Evolutionary conservation across 2,113 vertebrate species (phyloP), one percentile per base, ranked within the genome.

Genomic region (Tiliqua scincoides): DNA sequence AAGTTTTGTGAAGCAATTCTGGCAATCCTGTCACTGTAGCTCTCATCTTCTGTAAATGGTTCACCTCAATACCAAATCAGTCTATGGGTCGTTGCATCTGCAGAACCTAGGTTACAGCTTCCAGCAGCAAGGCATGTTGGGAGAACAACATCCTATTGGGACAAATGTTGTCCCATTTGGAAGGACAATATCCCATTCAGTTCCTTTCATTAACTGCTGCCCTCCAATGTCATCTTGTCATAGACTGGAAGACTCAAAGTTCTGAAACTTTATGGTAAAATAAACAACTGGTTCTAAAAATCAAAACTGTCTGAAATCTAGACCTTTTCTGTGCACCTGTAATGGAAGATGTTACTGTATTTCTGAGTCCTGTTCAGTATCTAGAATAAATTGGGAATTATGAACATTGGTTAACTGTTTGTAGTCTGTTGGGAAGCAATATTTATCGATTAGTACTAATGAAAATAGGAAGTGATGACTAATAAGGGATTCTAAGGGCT

Each of bases 291-390:
- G 57, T 52, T 27, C 59, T 82, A 76, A 70, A 85, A 88, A 84
- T 1, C 74, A 43, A 21, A 8, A 23, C 14, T 23, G 54, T 12
- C 27, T 32, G 17, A 79, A 91, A 88, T 73, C 27, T 61, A 43
- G 3, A 1, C 4, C 84, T 40, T 83, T 85, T 79, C 57, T 86
- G 43, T 80, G 85, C 20, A 87, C 71, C 32, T 40, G 8, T 77
- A 70, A 82, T 9, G 6, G 15, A 10, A 85, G 74, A 75, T 83
- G 67, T 32, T 85, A 12, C 23, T 89, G 89, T 73, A 8, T 88
- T 84, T 91, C 74, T 37, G 65, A 75, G 57, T 73, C 73, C 73
- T 93, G 6, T 92, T 90, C 85, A 79, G 72, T 15, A 68, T 85
- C 37, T 63, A 62, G 85, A 35, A 23, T 89, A 77, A 86, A 71